These are phyloP conservation scores for Portunus trituberculatus DNA, from an alignment of 1,140 invertebrate genomes.

Conservation along the genomic window DNA sequence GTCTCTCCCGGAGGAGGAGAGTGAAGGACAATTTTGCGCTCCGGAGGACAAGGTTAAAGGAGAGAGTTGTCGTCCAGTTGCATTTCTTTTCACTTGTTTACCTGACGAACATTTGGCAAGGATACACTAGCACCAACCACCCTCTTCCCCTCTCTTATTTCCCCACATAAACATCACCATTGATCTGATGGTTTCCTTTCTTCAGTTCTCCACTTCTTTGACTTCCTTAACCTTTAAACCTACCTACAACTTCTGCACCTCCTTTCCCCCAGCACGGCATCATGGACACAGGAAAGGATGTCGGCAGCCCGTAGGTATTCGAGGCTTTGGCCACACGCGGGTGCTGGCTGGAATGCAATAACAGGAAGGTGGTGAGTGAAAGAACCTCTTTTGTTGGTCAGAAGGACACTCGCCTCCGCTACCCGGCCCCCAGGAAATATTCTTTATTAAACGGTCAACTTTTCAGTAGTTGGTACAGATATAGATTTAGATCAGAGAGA, in stretches of 20 bases:
- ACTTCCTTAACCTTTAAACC: neutral
- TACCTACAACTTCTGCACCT: neutral
- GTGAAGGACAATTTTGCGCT: slow-evolving; percentile 12
- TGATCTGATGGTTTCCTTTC: neutral
- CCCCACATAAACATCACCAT: neutral
- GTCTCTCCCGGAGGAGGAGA: neutral
- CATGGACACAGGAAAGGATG: neutral
- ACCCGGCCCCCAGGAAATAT: neutral
- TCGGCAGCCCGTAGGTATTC: neutral
- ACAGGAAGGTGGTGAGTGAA: slow-evolving; percentile 20
- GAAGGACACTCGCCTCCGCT: neutral
- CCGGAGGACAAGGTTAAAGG: slow-evolving; percentile 4
- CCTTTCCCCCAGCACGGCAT: neutral
- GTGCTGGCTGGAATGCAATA: neutral
- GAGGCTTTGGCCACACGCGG: neutral
- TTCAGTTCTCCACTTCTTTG: neutral
- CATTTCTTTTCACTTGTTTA: neutral
- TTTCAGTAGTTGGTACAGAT: neutral
- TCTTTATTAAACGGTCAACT: slow-evolving; percentile 15
- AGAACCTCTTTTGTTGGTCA: slow-evolving; percentile 21
- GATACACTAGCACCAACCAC: neutral
- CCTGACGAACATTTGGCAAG: neutral
- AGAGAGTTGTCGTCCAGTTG: neutral
- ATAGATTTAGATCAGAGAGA: no score
- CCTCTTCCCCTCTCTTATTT: neutral